Conservation (phyloP, 2,113 vertebrate species). For the Cercocebus atys region DNA sequence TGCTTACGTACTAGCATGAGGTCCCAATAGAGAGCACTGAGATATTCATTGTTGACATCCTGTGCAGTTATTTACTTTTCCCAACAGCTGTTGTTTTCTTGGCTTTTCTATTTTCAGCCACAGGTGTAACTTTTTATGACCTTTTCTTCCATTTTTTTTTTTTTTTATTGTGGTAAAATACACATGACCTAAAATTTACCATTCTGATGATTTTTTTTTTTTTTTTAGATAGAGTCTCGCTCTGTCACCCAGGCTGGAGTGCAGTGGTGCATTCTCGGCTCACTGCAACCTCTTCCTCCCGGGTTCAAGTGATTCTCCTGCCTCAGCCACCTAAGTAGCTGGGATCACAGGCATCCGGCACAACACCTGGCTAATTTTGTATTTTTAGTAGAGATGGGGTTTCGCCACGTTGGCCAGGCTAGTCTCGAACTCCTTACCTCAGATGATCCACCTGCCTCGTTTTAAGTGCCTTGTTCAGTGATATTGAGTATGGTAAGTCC, state of each 20-base stretch:
- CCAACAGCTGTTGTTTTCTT: background rate
- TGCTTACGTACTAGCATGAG: background rate
- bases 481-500: background rate
- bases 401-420: too few species aligned
- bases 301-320: too few species aligned
- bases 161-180: background rate
- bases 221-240: too few species aligned
- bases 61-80: background rate
- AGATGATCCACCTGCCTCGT: too few species aligned
- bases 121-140: background rate
- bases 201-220: background rate
- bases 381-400: too few species aligned
- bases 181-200: background rate
- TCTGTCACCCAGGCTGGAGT: too few species aligned
- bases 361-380: too few species aligned
- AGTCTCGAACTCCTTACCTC: too few species aligned
- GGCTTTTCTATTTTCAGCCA: background rate
- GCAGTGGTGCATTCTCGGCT: too few species aligned
- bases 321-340: too few species aligned
- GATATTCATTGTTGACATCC: background rate
- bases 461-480: background rate
- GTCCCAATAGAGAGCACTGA: background rate
- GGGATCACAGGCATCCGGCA: too few species aligned
- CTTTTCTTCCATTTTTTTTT: background rate
- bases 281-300: too few species aligned